Evolutionary conservation across 2,888 invertebrate genomes (phyloP).

Genomic region (Drosophila prostipennis): DNA sequence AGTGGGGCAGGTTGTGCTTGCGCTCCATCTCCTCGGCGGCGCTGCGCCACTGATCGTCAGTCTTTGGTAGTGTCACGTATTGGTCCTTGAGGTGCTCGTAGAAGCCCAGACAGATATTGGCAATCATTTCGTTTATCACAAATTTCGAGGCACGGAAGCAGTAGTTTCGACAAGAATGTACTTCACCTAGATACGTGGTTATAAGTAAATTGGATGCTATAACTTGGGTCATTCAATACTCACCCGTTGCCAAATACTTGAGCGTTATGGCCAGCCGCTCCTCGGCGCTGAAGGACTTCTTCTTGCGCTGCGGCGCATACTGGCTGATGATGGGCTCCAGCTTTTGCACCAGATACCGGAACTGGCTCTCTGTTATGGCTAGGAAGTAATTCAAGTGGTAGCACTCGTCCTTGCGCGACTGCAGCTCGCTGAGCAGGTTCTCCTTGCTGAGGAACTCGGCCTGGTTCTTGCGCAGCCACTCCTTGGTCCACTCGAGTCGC

Average conservation of each 20-base stretch:
- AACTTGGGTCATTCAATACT: conserved; percentile 17
- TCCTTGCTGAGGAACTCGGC: conserved; percentile 82
- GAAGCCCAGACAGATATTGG: conserved; percentile 83
- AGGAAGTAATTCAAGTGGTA: conserved; percentile 83
- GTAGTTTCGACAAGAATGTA: conserved; percentile 83
- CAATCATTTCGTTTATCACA: conserved; percentile 83
- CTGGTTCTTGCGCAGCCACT: conserved; percentile 82
- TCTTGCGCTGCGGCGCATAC: conserved; percentile 83
- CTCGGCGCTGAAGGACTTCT: conserved; percentile 83
- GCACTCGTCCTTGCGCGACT: conserved; percentile 81
- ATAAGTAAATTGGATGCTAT: too few species aligned
- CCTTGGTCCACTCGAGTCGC: conserved; percentile 82
- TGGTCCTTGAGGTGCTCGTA: conserved; percentile 82
- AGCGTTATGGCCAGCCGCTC: conserved; percentile 83
- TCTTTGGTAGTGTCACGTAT: conserved; percentile 83
- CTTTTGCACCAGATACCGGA: conserved; percentile 82
- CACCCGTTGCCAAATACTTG: conserved; percentile 84
- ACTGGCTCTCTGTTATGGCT: conserved; percentile 83
- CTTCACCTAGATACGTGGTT: conserved; percentile 73
- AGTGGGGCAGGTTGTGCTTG: conserved; percentile 79
- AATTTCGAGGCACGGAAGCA: conserved; percentile 84
- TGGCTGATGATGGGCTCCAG: conserved; percentile 81
- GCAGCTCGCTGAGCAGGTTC: conserved; percentile 81
- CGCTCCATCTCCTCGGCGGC: conserved; percentile 80
- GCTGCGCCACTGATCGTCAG: conserved; percentile 82